Evolutionary conservation across 2,797 vertebrate genomes (phyloP), one percentile per base, ranked within the genome.

Genomic region (Acanthornis magna): DNA sequence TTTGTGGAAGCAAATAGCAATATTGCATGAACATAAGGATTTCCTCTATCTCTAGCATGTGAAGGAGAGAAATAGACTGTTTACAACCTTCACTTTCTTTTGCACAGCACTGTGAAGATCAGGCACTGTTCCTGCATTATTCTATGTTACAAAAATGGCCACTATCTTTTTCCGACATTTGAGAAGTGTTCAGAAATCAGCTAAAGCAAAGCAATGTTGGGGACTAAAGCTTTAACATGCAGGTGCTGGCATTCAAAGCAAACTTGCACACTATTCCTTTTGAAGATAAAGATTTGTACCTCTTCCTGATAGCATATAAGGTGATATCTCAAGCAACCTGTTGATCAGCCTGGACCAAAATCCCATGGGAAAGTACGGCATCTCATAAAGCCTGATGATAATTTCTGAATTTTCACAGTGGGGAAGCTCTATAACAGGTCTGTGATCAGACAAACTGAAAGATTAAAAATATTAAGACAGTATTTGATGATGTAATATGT

Each of bases 311-410:
- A 99, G 98, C 98, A 99, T 96, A 85, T 98, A 98, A 13, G 98
- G 97, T 14, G 99, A 99, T 88, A 99, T 98, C 97, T 99, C 99
- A 91, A 99, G 98, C 30, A 99, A 97, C 29, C 98, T 98, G 96
- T 98, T 99, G 97, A 99, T 99, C 94, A 99, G 98, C 45, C 99
- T 98, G 16, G 99, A 98, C 99, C 99, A 99, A 97, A 98, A 99
- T 85, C 99, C 99, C 99, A 99, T 99, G 42, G 99, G 99, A 96
- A 99, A 99, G 94, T 99, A 99, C 0, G 99, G 99, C 99, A 99
- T 99, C 98, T 99, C 99, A 71, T 99, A 99, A 7, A 99, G 97
- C 75, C 99, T 98, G 88, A 99, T 96, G 18, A 99, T 99, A 71
- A 99, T 97, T 97, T 99, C 99, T 1, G 99, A 99, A 96, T 99